Evolutionary conservation across 2,888 invertebrate species (phyloP).

Genomic region (Germaria angustata): DNA sequence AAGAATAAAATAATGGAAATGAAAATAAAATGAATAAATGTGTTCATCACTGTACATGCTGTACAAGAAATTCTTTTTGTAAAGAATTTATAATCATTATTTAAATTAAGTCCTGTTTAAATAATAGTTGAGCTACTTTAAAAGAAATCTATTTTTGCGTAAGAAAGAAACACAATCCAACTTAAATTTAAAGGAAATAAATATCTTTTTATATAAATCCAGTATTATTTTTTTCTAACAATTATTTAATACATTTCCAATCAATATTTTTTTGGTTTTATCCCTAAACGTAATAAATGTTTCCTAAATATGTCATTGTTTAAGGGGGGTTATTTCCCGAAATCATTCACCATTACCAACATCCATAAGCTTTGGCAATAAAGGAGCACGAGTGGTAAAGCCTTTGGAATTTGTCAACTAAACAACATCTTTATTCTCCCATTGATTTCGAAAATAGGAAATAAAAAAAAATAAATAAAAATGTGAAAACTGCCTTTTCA

Average conservation of each 20-base stretch:
- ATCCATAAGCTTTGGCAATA: not conserved
- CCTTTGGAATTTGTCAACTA: constrained; percentile 12
- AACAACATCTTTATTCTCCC: constrained; percentile 39
- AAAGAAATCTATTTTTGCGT: not conserved
- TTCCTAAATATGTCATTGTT: constrained; percentile 33
- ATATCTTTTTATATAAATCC: too few species aligned
- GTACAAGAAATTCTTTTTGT: not conserved
- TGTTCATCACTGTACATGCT: too few species aligned
- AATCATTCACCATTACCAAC: not conserved
- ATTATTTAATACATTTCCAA: constrained; percentile 31
- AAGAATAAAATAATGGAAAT: too few species aligned
- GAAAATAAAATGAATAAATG: too few species aligned
- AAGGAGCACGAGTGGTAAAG: not conserved
- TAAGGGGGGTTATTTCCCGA: constrained; percentile 7
- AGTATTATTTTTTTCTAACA: not conserved
- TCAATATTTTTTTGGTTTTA: constrained; percentile 30
- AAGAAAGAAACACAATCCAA: too few species aligned
- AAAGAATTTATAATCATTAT: not conserved
- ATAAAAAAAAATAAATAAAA: not conserved
- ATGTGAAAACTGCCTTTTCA: constrained; percentile 34
- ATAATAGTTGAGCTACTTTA: not conserved
- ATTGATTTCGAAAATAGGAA: constrained; percentile 38
- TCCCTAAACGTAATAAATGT: constrained; percentile 18
- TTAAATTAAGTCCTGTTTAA: not conserved
- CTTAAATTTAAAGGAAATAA: too few species aligned